Conservation (phyloP, 2,113 vertebrate genomes). For the Morphnarchus princeps region DNA sequence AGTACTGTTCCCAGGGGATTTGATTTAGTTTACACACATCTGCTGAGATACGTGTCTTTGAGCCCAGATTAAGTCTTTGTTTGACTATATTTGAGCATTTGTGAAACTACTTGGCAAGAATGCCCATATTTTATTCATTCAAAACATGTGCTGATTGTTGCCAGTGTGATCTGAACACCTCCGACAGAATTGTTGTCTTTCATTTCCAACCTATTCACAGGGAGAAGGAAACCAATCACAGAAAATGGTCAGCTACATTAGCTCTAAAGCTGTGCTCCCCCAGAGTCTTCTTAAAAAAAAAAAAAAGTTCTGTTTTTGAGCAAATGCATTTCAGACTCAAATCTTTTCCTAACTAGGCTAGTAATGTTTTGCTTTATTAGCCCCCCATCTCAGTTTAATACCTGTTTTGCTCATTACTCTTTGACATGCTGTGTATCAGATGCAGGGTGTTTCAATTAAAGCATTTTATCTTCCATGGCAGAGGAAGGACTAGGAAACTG, state of each 20-base stretch:
- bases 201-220: background rate
- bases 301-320: background rate
- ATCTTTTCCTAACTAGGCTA: background rate
- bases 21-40: conserved; percentile 58
- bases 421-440: background rate
- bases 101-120: conserved; percentile 54
- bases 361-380: background rate
- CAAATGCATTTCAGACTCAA: background rate
- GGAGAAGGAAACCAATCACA: background rate
- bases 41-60: conserved; percentile 65
- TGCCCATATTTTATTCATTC: conserved; percentile 53
- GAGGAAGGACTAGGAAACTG: background rate
- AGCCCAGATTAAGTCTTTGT: conserved; percentile 68
- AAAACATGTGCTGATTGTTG: conserved; percentile 5
- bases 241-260: background rate
- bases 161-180: conserved; percentile 17
- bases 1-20: conserved; percentile 41
- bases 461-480: background rate
- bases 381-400: background rate
- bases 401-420: background rate
- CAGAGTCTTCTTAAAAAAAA: background rate
- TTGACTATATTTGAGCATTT: conserved; percentile 45
- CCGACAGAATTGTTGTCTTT: background rate
- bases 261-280: background rate
- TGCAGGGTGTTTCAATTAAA: background rate